Percentiles rank a stretch among this genome's conserved stretches.
Evolutionary conservation across 1,140 invertebrate genomes (phyloP).

Genomic region (Lerema accius): DNA sequence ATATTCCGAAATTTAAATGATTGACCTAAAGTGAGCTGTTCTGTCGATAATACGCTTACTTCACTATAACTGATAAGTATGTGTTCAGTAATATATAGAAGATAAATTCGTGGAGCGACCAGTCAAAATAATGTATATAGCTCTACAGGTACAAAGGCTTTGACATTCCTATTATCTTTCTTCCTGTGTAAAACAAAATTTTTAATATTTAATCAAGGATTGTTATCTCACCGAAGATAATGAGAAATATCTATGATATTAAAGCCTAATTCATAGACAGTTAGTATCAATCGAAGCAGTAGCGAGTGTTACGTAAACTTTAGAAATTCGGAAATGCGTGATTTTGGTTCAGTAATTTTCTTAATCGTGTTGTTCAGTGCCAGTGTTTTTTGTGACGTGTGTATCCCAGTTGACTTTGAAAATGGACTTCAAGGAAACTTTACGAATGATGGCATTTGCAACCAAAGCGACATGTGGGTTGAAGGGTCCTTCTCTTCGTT

Average conservation of each 20-base stretch:
- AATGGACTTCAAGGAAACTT: slow-evolving; percentile 40
- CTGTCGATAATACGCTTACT: not conserved
- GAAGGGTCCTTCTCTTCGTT: slow-evolving; percentile 38
- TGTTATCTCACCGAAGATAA: slow-evolving; percentile 43
- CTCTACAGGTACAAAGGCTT: not conserved
- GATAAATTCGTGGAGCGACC: not conserved
- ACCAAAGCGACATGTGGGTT: slow-evolving; percentile 40
- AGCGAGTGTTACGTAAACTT: slow-evolving; percentile 39
- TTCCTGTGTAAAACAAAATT: not conserved
- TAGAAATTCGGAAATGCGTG: slow-evolving; percentile 38
- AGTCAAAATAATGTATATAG: not conserved
- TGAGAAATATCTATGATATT: slow-evolving; percentile 38
- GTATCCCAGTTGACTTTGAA: slow-evolving; percentile 54
- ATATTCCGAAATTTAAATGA: too few relatives aligned
- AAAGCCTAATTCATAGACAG: slow-evolving; percentile 46
- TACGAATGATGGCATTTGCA: slow-evolving; percentile 42
- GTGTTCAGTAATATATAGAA: not conserved
- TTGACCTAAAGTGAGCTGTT: not conserved
- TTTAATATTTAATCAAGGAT: slow-evolving; percentile 35
- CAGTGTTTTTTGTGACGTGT: slow-evolving; percentile 44
- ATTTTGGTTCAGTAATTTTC: slow-evolving; percentile 28
- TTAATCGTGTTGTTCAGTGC: slow-evolving; percentile 36
- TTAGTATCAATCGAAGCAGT: slow-evolving; percentile 46
- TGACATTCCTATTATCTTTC: not conserved
- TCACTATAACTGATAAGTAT: not conserved